Base-by-base conservation (phyloP, 2,888 invertebrate genomes). In the Acanthococcus lagerstroemiae region DNA sequence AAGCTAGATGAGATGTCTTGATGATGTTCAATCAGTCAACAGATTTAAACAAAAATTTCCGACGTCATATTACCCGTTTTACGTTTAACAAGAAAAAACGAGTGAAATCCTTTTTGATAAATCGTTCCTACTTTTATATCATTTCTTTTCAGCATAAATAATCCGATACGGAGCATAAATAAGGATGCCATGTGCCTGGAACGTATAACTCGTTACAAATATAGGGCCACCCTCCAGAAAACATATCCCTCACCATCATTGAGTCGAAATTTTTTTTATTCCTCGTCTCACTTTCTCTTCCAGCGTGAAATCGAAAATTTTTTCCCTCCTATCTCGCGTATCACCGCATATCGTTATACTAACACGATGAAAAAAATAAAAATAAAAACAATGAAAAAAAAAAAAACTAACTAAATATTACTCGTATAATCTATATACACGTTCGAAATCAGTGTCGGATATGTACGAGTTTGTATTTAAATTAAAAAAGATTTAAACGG, bases 1-100 rank as follows among this genome's bases (percentile, higher is more conserved):
- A 45, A 58, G 58, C 58, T 58, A 48, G 30, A 61, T 61, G 61
- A 61, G 30, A 61, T 30, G 61, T 50, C 50, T 61, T 61, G 61
- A 61, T 61, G 61, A 61, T 61, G 61, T 61, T 61, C 61, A 61
- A 61, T 61, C 61, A 61, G 61, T 61, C 61, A 61, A 61, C 61
- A 61, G 61, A 61, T 61, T 61, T 61, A 61, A 61, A 61, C 61
- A 61, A 61, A 61, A 61, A 61, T 61, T 61, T 61, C 50, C 61
- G 27, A 61, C 61, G 61, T 61, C 61, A 26, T 61, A 48, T 61
- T 61, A 27, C 22, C 21, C 50, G 48, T 48, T 61, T 61, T 61
- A 61, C 61, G 22, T 61, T 61, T 61, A 61, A 61, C 61, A 61
- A 61, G 61, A 61, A 61, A 61, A 61, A 61, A 61, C 21, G 25